A percentile compares a stretch with the other conserved stretches of the same genome.
Evolutionary conservation across 1,140 invertebrate genomes (phyloP).

Genomic region (Vanessa atalanta): DNA sequence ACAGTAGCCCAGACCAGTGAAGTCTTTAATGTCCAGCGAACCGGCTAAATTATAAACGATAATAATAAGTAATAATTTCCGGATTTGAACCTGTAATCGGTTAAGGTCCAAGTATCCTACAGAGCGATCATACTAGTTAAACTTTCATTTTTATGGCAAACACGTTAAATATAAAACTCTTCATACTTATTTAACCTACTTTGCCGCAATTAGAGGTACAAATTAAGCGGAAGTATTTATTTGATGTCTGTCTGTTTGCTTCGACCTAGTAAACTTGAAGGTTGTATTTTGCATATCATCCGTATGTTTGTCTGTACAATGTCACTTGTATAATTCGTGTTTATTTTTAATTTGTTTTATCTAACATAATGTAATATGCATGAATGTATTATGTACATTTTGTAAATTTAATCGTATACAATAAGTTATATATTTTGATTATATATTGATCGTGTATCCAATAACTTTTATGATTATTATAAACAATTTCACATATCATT

Average conservation of each 20-base stretch:
- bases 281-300: conserved; percentile 36
- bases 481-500: no score
- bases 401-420: no score
- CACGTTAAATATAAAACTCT: background rate
- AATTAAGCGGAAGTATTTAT: conserved; percentile 34
- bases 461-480: no score
- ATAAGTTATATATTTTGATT: no score
- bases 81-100: no score
- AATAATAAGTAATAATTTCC: no score
- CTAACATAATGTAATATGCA: background rate
- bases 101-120: background rate
- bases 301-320: conserved; percentile 16
- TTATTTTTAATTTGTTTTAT: background rate
- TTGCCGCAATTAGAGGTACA: conserved; percentile 32
- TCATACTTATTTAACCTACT: conserved; percentile 32
- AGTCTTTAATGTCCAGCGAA: no score
- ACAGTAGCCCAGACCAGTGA: no score
- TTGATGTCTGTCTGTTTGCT: conserved; percentile 29
- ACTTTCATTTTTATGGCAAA: background rate
- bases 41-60: no score
- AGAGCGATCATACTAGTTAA: background rate
- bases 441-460: no score
- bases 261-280: conserved; percentile 37
- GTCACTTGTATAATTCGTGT: background rate
- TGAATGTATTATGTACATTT: no score